Percentiles rank a stretch among this genome's conserved stretches.
phyloP scores from a whole-genome alignment of 2,888 invertebrate genomes.

The Flabesymbios commensalis region DNA sequence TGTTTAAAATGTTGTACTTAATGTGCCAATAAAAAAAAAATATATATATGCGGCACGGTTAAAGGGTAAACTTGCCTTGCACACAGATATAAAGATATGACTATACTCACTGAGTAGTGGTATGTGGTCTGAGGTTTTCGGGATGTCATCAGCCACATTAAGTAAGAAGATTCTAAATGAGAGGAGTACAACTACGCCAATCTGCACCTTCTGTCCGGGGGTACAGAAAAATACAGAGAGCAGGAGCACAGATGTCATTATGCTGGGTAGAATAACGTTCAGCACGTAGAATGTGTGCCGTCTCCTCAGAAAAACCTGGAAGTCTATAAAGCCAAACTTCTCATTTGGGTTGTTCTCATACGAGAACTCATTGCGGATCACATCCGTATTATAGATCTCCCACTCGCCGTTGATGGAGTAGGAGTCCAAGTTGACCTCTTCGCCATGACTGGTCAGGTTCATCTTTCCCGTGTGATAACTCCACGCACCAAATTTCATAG shows the following conservation, averaged over 20 bases:
- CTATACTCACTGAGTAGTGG: slow-evolving; percentile 31
- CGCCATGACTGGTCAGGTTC: slow-evolving; percentile 32
- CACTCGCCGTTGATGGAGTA: slow-evolving; percentile 37
- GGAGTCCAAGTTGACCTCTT: slow-evolving; percentile 31
- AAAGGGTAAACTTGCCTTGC: no score
- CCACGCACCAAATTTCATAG: slow-evolving; percentile 36
- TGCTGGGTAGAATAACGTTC: slow-evolving; percentile 36
- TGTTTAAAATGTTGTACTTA: no score
- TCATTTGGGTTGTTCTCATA: slow-evolving; percentile 31
- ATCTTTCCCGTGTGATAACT: slow-evolving; percentile 37
- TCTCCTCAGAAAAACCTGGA: slow-evolving; percentile 25
- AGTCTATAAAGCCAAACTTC: slow-evolving; percentile 27
- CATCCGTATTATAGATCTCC: slow-evolving; percentile 27
- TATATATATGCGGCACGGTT: no score
- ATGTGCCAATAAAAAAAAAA: no score
- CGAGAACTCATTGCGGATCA: slow-evolving; percentile 32
- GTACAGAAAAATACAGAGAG: slow-evolving; percentile 38
- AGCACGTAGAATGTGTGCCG: slow-evolving; percentile 34
- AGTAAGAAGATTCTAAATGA: slow-evolving; percentile 38
- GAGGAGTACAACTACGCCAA: slow-evolving; percentile 36
- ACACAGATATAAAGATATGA: no score
- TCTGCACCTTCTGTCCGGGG: slow-evolving; percentile 37
- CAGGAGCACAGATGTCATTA: slow-evolving; percentile 39
- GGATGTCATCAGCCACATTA: slow-evolving; percentile 37
- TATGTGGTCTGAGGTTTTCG: slow-evolving; percentile 38